Conservation (phyloP, 2,888 invertebrate species). For the Conchocele bisecta region DNA sequence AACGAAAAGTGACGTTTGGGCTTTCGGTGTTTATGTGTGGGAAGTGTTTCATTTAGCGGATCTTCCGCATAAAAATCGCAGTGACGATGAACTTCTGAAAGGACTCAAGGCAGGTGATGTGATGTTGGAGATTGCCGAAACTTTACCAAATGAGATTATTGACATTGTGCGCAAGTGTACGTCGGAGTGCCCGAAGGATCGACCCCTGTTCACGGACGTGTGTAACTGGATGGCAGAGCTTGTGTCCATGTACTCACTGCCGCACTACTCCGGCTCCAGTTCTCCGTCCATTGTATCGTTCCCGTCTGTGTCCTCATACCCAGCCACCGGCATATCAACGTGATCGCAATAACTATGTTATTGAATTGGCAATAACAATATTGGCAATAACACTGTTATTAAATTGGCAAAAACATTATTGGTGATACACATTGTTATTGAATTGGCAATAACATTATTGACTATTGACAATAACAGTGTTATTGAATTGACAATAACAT, state of each 20-base stretch:
- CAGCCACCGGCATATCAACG: conserved; percentile 15
- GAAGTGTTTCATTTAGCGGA: conserved; percentile 93
- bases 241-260: conserved; percentile 63
- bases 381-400: no score
- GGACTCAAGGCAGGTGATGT: conserved; percentile 70
- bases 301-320: conserved; percentile 34
- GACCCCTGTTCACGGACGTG: conserved; percentile 83
- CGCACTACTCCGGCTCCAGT: conserved; percentile 25
- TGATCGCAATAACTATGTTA: no score
- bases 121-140: conserved; percentile 68
- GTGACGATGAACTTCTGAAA: conserved; percentile 88
- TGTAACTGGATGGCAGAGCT: conserved; percentile 78
- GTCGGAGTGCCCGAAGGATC: conserved; percentile 79
- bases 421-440: conserved; percentile 5
- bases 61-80: conserved; percentile 89
- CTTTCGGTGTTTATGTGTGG: conserved; percentile 94
- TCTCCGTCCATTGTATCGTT: conserved; percentile 18
- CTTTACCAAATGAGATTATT: conserved; percentile 76
- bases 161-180: conserved; percentile 80
- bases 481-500: no score
- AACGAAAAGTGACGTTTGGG: conserved; percentile 96
- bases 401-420: no score
- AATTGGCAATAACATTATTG: no score
- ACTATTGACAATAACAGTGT: no score
- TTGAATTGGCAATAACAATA: no score